Evolutionary conservation across 2,888 invertebrate species (phyloP).

Genomic region (Cephonodes hylas): DNA sequence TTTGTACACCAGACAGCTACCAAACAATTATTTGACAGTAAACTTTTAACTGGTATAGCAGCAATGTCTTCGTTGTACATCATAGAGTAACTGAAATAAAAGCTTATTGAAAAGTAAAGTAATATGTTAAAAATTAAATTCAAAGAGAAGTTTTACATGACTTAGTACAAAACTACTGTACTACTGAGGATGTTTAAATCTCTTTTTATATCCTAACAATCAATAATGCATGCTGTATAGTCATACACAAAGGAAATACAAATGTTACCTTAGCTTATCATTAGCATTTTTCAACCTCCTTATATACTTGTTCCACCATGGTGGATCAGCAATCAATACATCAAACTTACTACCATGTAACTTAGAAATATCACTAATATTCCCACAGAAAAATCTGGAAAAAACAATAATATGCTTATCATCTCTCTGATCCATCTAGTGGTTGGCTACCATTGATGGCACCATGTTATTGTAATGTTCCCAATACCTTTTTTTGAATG

Average conservation of each 20-base stretch:
- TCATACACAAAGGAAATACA: neutral
- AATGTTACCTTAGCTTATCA: slow-evolving; percentile 79
- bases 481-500: no score
- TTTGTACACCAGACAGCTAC: slow-evolving; percentile 97
- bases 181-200: no score
- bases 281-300: slow-evolving; percentile 86
- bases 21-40: slow-evolving; percentile 83
- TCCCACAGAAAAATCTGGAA: slow-evolving; percentile 84
- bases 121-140: no score
- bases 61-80: slow-evolving; percentile 88
- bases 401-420: neutral
- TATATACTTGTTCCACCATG: slow-evolving; percentile 98
- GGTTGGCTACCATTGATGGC: neutral
- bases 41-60: slow-evolving; percentile 84
- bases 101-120: no score
- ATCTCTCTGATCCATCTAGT: no score
- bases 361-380: slow-evolving; percentile 75
- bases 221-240: no score
- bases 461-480: no score
- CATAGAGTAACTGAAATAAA: slow-evolving; percentile 86
- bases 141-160: no score
- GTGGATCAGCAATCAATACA: slow-evolving; percentile 94
- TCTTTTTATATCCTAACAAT: no score
- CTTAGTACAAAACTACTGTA: no score
- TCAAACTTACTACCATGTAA: slow-evolving; percentile 83